Conservation (phyloP, 2,888 invertebrate genomes). For the Ferdinandea cuprea region DNA sequence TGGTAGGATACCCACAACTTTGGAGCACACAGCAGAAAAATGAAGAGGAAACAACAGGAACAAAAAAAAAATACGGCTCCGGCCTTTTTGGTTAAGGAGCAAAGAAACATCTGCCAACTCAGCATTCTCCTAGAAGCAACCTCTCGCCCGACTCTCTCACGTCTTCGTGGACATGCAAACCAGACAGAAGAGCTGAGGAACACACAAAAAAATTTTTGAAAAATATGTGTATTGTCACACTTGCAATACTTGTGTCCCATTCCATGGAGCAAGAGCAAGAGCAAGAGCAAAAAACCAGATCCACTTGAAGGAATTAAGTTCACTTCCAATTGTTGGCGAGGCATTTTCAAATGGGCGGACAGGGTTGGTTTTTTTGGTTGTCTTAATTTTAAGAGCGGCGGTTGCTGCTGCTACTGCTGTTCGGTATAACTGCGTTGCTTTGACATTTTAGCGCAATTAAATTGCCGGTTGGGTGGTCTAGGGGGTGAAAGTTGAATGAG, state of each 20-base stretch:
- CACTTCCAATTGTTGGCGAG: conserved; percentile 37
- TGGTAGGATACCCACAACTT: conserved; percentile 63
- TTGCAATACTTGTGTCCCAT: conserved; percentile 52
- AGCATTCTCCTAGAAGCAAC: conserved; percentile 18
- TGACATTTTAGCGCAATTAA: conserved; percentile 72
- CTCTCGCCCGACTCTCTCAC: no score
- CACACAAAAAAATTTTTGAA: conserved; percentile 16
- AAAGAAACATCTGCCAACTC: conserved; percentile 61
- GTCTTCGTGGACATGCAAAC: conserved; percentile 68
- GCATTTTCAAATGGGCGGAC: conserved; percentile 29
- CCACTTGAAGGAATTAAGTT: conserved; percentile 33
- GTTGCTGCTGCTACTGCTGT: conserved; percentile 45
- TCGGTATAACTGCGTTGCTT: conserved; percentile 54
- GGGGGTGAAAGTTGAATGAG: conserved; percentile 62
- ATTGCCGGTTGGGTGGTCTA: conserved; percentile 24
- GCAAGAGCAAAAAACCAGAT: conserved; percentile 8
- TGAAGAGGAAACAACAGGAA: conserved; percentile 29
- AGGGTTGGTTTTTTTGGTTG: conserved; percentile 35
- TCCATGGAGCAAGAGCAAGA: conserved; percentile 17
- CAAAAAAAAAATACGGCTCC: conserved; percentile 53
- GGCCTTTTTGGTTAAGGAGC: conserved; percentile 27
- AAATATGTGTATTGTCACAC: conserved; percentile 67
- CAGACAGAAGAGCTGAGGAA: conserved; percentile 56
- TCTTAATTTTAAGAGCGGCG: conserved; percentile 68
- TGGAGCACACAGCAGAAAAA: conserved; percentile 19